A percentile compares a stretch with the other conserved stretches of the same genome.
Evolutionary conservation across 2,113 vertebrate genomes (phyloP).

Genomic region (Bettongia penicillata): DNA sequence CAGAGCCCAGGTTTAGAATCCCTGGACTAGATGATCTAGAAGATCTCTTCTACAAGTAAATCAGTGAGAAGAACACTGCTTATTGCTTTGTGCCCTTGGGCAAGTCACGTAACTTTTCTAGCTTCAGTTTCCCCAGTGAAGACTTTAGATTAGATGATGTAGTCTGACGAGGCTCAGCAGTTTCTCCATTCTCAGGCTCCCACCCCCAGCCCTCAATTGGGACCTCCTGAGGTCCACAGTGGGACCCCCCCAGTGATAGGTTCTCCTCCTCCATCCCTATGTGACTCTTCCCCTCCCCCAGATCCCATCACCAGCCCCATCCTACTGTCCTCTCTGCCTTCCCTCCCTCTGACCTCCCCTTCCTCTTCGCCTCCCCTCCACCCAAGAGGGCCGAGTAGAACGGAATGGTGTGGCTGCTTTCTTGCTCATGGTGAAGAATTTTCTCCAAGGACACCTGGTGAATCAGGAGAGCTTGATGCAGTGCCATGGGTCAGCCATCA

Average conservation of each 20-base stretch:
- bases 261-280: neutral
- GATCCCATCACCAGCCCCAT: conserved; percentile 9
- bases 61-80: neutral
- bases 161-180: neutral
- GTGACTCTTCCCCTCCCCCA: neutral
- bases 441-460: conserved; percentile 89
- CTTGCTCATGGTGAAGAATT: conserved; percentile 95
- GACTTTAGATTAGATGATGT: neutral
- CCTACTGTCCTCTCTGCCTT: neutral
- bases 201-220: neutral
- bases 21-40: neutral
- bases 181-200: neutral
- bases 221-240: neutral
- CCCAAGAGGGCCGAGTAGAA: conserved; percentile 91
- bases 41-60: neutral
- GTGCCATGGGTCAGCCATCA: conserved; percentile 92
- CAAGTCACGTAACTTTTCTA: neutral
- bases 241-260: neutral
- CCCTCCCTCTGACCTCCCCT: conserved; percentile 2
- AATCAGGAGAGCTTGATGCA: conserved; percentile 97
- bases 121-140: neutral
- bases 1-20: neutral
- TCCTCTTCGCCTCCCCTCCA: conserved; percentile 58
- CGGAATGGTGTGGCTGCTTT: conserved; percentile 94
- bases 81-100: neutral